Conservation (phyloP, 2,113 vertebrate genomes). For the Nicator chloris region DNA sequence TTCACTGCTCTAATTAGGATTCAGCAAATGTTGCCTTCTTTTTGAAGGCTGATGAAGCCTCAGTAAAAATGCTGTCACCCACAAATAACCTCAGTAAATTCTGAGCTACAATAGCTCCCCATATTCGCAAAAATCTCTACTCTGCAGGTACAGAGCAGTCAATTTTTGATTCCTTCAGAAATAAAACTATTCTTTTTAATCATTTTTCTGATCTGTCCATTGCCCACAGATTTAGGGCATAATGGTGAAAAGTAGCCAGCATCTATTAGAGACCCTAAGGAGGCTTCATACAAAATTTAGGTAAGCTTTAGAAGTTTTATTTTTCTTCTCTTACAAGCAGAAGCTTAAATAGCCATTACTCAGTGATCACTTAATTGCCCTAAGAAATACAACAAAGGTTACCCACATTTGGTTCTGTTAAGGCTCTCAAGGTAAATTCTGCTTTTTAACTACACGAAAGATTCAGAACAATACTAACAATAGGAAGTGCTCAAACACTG, state of each 20-base stretch:
- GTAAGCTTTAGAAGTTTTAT: not conserved
- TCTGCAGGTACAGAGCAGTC: not conserved
- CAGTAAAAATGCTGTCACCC: not conserved
- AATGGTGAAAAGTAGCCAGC: not conserved
- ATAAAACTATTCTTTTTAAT: not conserved
- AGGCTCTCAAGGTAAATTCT: not conserved
- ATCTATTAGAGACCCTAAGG: not conserved
- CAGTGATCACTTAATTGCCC: not conserved
- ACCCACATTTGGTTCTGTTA: not conserved
- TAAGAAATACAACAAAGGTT: not conserved
- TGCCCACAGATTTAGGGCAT: not conserved
- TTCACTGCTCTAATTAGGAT: conserved; percentile 10
- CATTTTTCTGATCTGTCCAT: not conserved
- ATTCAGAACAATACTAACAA: not conserved
- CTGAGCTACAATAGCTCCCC: not conserved
- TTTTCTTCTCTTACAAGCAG: not conserved
- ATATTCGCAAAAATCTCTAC: not conserved
- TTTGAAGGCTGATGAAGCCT: not conserved
- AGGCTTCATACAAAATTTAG: not conserved
- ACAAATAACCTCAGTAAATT: not conserved
- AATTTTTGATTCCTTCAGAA: not conserved
- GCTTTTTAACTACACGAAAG: not conserved
- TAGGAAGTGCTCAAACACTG: not conserved
- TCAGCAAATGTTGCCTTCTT: conserved; percentile 9
- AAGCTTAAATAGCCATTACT: not conserved